Base-by-base conservation (phyloP, 2,797 vertebrate genomes). In the Tapera naevia region DNA sequence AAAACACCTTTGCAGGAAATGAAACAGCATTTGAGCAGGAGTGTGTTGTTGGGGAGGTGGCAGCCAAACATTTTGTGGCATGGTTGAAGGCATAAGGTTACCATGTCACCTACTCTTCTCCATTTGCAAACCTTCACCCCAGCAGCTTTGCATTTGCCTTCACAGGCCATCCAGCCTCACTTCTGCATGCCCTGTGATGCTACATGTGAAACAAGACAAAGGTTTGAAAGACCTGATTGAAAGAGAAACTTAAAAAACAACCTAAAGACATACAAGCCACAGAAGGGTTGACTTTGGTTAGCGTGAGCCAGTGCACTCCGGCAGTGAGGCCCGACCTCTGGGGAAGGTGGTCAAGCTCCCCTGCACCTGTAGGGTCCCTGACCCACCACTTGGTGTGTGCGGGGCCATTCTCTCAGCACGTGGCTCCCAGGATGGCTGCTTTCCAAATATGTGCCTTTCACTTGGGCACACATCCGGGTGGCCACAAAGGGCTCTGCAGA, bases 351-450 rank as follows among this genome's bases (percentile, higher is more conserved):
- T 22, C 58, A 67, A 11, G 11, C 32, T 60, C 18, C n/a, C 57
- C 41, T 41, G 45, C 8, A 30, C 41, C 5, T 22, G 43, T 17
- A 16, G 24, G 32, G 17, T 65, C 67, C 62, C 46, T 8, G 1
- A 54, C 46, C 88, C 70, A 79, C 33, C 2, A 4, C 73, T 45
- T 4, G 2, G 50, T 58, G 61, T 0, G 0, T 25, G 51, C 2
- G 1, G 37, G n/a, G 50, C 16, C 2, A 1, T 27, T 60, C 28
- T 61, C 69, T 71, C 6, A 1, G 80, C 35, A 25, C 0, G 2
- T 12, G n/a, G 25, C n/a, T 91, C 50, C 27, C 39, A 14, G 33
- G 60, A 57, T 15, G 39, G 37, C 41, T 11, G 21, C 35, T 70
- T 50, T 43, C 83, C 2, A 2, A 86, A 69, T 3, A 8, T 11